Conservation (phyloP, 1,140 invertebrate genomes). For the Drosophila cardini region DNA sequence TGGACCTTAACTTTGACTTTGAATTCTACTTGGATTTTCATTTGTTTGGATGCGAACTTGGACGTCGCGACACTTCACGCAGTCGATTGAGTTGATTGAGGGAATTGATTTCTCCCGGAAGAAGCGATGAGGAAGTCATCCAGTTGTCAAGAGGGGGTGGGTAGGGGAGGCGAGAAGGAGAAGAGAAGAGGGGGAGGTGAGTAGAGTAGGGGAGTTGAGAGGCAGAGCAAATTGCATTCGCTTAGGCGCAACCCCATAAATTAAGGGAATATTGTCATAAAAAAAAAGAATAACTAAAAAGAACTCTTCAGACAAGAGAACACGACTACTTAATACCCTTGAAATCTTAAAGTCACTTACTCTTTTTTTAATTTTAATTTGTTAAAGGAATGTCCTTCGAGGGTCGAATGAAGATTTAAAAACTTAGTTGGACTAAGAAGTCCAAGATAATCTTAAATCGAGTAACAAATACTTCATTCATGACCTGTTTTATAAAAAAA, state of each 20-base stretch:
- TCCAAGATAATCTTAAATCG: too few relatives aligned
- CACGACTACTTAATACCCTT: neutral
- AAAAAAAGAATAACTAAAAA: neutral
- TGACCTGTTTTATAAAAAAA: too few relatives aligned
- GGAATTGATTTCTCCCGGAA: constrained; percentile 9
- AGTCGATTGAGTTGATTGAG: constrained; percentile 5
- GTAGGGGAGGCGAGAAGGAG: neutral
- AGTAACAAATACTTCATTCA: too few relatives aligned
- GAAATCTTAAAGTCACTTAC: too few relatives aligned
- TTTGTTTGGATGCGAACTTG: constrained; percentile 26
- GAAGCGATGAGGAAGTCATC: neutral
- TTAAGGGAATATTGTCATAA: constrained; percentile 69
- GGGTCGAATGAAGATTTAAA: too few relatives aligned
- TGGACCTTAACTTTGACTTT: neutral
- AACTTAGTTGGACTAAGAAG: too few relatives aligned
- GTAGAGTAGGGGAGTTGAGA: constrained; percentile 47
- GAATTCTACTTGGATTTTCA: neutral
- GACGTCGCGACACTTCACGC: constrained; percentile 66
- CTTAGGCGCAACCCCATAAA: constrained; percentile 81
- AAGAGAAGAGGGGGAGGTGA: constrained; percentile 14
- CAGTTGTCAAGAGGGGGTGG: neutral
- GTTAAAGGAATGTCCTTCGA: too few relatives aligned
- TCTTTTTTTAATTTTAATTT: too few relatives aligned
- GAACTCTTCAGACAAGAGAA: neutral
- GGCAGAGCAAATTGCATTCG: constrained; percentile 76